Base-by-base conservation (phyloP, 1,140 invertebrate genomes). In the Magallana gigas region DNA sequence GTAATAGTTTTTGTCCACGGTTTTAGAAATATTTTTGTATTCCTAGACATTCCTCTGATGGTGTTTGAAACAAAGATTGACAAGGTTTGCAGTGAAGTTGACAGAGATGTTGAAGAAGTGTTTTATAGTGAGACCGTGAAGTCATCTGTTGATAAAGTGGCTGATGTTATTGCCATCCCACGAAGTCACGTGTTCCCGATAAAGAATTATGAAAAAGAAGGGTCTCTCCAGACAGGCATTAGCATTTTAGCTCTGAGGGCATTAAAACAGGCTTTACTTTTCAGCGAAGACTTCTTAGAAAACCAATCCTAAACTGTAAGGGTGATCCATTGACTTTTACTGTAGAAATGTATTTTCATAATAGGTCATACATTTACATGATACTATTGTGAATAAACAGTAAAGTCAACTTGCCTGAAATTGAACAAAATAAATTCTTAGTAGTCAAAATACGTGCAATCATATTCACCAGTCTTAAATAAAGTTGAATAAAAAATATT, bases 141-240 rank as follows among this genome's bases (percentile, higher is more conserved):
- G 59, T 64, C 84, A 6, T 29, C 62, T 23, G 89, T 90, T 1
- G 85, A 88, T 64, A 76, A 84, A 57, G 88, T 87, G 14, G 85
- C 89, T 4, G 80, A 88, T 80, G 60, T 87, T n/a, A 84, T 89
- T 57, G 89, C 83, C 8, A 29, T 90, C 29, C 89, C 89, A 60
- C 64, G 88, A 36, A 62, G 85, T 29, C 89, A 90, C 58, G 84
- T 90, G 18, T 84, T 90, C 23, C 88, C 86, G 36, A 29, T 88
- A 6, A 88, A 90, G 58, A 90, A 90, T 80, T 90, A 90, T 64
- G 87, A 88, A 60, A 88, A 81, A 59, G 89, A 90, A 59, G 83
- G 85, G 18, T 85, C 87, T 18, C 76, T 90, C 11, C 87, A 88
- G 48, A 64, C 84, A 14, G 76, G 59, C 23, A 80, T 90, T 11